A percentile compares a stretch with the other conserved stretches of the same genome.
phyloP scores from a whole-genome alignment of 2,113 vertebrate species.

The Erpornis zantholeuca region DNA sequence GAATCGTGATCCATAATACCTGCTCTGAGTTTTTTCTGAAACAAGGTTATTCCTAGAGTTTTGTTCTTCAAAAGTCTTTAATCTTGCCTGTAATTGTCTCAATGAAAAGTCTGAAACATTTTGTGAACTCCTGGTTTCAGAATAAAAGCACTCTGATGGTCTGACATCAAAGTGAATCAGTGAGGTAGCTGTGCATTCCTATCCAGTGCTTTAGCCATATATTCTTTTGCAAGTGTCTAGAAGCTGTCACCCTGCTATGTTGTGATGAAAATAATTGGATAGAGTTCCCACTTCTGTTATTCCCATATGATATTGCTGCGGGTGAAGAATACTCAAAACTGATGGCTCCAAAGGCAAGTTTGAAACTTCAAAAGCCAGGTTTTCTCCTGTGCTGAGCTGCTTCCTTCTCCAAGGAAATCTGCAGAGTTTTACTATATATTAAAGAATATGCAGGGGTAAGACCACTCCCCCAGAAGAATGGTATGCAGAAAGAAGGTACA shows the following conservation, averaged over 20 bases:
- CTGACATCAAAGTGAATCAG: constrained; percentile 39
- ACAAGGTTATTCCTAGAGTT: not conserved
- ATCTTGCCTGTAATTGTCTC: not conserved
- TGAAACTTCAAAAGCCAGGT: not conserved
- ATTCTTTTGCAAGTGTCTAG: constrained; percentile 21
- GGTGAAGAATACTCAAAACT: not conserved
- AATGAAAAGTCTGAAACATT: constrained; percentile 18
- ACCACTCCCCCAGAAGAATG: not conserved
- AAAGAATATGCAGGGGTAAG: not conserved
- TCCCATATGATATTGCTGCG: not conserved
- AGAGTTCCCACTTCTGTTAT: not conserved
- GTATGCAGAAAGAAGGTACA: not conserved
- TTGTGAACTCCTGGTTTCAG: not conserved
- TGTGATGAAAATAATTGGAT: constrained; percentile 34
- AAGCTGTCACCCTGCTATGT: constrained; percentile 34
- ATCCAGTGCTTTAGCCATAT: not conserved
- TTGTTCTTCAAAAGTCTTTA: not conserved
- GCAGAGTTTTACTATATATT: not conserved
- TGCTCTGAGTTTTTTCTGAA: not conserved
- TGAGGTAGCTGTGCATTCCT: constrained; percentile 5
- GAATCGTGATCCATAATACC: not conserved
- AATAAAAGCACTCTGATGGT: not conserved
- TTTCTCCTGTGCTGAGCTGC: not conserved
- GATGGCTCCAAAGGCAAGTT: not conserved
- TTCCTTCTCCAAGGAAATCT: not conserved